Percentiles rank a stretch among this genome's conserved stretches.
phyloP scores from a whole-genome alignment of 1,140 invertebrate species.

The Rhynchophorus ferrugineus region DNA sequence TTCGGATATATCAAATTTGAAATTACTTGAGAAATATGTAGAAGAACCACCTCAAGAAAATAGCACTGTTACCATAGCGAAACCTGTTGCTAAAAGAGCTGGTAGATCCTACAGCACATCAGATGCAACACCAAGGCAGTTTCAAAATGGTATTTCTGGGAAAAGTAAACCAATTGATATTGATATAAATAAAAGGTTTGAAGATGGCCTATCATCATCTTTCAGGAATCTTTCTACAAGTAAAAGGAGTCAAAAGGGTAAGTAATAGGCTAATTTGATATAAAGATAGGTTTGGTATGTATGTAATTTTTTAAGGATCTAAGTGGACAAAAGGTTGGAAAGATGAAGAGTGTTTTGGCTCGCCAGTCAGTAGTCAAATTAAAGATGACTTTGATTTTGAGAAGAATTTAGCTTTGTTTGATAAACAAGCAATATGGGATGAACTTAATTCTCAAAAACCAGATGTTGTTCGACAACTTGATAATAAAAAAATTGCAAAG shows the following conservation, averaged over 20 bases:
- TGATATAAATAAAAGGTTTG: slow-evolving; percentile 22
- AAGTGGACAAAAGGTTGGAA: slow-evolving; percentile 33
- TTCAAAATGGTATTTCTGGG: slow-evolving; percentile 36
- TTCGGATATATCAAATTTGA: slow-evolving; percentile 51
- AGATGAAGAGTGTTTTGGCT: slow-evolving; percentile 49
- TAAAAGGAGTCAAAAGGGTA: slow-evolving; percentile 40
- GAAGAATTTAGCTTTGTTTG: slow-evolving; percentile 83
- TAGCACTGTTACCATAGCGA: slow-evolving; percentile 48
- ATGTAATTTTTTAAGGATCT: not conserved
- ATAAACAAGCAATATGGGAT: slow-evolving; percentile 74
- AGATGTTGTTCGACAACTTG: slow-evolving; percentile 49
- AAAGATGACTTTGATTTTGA: slow-evolving; percentile 86
- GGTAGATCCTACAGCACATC: slow-evolving; percentile 43
- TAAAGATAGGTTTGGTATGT: not conserved
- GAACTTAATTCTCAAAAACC: slow-evolving; percentile 64
- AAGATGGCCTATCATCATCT: slow-evolving; percentile 20
- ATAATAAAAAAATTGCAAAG: slow-evolving; percentile 32
- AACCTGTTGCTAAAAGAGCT: slow-evolving; percentile 48
- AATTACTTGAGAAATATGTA: slow-evolving; percentile 50
- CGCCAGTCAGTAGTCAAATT: slow-evolving; percentile 44
- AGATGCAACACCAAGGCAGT: slow-evolving; percentile 37
- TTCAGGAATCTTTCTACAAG: slow-evolving; percentile 38
- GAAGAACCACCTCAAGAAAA: slow-evolving; percentile 32
- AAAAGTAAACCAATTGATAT: slow-evolving; percentile 37
- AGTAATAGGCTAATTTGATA: not conserved